These are phyloP conservation scores for Octomys mimax DNA, from an alignment of 2,797 vertebrate genomes.

Conservation along the genomic window DNA sequence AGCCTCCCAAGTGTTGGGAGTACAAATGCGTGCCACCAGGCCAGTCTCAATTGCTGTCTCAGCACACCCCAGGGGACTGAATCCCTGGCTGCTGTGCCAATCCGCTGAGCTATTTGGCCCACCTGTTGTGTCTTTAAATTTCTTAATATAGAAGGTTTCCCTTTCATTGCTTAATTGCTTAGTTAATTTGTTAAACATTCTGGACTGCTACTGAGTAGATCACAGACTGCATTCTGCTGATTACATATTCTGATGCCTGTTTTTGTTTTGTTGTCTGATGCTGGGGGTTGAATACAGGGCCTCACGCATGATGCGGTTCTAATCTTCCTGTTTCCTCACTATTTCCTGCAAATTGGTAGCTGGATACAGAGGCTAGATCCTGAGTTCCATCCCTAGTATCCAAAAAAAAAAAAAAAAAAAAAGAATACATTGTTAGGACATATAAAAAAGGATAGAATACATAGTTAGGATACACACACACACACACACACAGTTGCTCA, in stretches of 20 bases:
- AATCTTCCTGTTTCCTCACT: background rate
- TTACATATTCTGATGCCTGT: background rate
- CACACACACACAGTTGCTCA: background rate
- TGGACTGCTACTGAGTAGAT: background rate
- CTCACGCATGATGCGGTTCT: background rate
- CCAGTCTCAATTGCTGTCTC: too few species aligned
- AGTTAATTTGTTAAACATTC: slow-evolving; percentile 8
- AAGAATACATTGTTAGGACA: too few species aligned
- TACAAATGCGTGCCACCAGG: too few species aligned
- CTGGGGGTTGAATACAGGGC: background rate
- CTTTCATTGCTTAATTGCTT: background rate
- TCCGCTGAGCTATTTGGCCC: too few species aligned
- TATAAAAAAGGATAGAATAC: too few species aligned
- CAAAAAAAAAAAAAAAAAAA: too few species aligned
- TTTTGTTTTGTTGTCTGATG: background rate
- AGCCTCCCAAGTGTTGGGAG: too few species aligned
- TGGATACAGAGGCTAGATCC: background rate
- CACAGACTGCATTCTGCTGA: slow-evolving; percentile 15
- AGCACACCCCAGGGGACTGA: too few species aligned
- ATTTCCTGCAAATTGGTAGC: background rate
- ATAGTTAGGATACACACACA: too few species aligned
- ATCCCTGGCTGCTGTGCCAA: too few species aligned
- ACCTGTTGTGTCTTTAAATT: background rate
- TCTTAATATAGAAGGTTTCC: background rate
- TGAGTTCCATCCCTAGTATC: too few species aligned